phyloP scores from a whole-genome alignment of 1,140 invertebrate species.

The Ruditapes philippinarum region DNA sequence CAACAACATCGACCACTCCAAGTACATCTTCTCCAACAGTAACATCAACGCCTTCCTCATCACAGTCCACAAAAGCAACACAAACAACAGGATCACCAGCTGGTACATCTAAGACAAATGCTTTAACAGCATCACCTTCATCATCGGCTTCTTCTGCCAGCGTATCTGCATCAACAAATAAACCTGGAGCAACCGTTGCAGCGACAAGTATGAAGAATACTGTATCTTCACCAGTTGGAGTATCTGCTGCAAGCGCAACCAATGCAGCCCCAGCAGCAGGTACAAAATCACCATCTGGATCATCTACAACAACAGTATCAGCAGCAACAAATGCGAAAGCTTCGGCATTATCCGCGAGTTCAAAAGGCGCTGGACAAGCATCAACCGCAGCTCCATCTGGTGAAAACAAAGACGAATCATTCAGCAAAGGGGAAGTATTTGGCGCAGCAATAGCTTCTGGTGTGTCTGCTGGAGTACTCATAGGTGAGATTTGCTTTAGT shows the following conservation, averaged over 20 bases:
- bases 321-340: background rate
- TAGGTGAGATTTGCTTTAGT: too few relatives aligned
- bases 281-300: background rate
- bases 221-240: too few relatives aligned
- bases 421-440: constrained; percentile 5
- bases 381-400: background rate
- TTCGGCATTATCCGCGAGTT: background rate
- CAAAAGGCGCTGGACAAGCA: background rate
- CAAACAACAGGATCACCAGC: background rate
- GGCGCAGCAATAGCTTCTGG: background rate
- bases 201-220: background rate
- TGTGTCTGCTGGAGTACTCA: background rate
- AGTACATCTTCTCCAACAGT: background rate
- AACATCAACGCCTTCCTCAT: background rate
- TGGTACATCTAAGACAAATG: background rate
- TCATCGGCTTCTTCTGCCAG: background rate
- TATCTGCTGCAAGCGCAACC: background rate
- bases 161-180: background rate
- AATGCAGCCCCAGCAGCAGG: background rate
- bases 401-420: background rate
- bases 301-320: background rate
- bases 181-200: background rate
- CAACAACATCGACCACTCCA: background rate
- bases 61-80: background rate
- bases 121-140: background rate